Evolutionary conservation across 1,140 invertebrate species (phyloP).

Genomic region (Zaprionus lachaisei): DNA sequence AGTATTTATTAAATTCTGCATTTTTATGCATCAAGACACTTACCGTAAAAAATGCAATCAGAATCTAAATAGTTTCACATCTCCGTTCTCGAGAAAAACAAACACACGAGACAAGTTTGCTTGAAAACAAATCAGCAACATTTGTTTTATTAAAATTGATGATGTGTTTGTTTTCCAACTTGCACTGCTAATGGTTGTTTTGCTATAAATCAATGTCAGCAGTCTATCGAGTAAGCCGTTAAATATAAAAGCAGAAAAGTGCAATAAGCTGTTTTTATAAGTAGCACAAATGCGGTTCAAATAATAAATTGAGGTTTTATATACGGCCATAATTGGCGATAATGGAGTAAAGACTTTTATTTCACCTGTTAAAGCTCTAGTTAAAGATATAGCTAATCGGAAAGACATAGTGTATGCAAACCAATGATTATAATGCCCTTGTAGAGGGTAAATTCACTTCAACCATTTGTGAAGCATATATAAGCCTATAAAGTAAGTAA

Average conservation of each 20-base stretch:
- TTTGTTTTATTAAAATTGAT: slow-evolving; percentile 39
- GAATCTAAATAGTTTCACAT: neutral
- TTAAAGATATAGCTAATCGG: neutral
- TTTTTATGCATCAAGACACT: neutral
- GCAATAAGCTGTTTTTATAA: slow-evolving; percentile 5
- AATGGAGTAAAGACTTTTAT: neutral
- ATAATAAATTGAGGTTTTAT: neutral
- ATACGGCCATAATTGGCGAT: neutral
- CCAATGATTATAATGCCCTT: too few relatives aligned
- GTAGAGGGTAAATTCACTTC: too few relatives aligned
- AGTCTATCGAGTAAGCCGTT: neutral
- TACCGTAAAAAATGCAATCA: neutral
- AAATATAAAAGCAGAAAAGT: slow-evolving; percentile 6
- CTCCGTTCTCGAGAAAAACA: neutral
- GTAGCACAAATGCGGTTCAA: neutral
- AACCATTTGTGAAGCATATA: too few relatives aligned
- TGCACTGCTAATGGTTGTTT: slow-evolving; percentile 7
- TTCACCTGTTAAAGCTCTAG: neutral
- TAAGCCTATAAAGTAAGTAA: too few relatives aligned
- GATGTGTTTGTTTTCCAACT: slow-evolving; percentile 19
- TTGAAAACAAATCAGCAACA: slow-evolving; percentile 11
- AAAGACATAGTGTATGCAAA: neutral
- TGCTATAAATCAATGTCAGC: slow-evolving; percentile 23
- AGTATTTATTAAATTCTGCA: too few relatives aligned
- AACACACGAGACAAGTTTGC: neutral